Conservation (phyloP, 1,140 invertebrate genomes). For the Drosophila pallidifrons region DNA sequence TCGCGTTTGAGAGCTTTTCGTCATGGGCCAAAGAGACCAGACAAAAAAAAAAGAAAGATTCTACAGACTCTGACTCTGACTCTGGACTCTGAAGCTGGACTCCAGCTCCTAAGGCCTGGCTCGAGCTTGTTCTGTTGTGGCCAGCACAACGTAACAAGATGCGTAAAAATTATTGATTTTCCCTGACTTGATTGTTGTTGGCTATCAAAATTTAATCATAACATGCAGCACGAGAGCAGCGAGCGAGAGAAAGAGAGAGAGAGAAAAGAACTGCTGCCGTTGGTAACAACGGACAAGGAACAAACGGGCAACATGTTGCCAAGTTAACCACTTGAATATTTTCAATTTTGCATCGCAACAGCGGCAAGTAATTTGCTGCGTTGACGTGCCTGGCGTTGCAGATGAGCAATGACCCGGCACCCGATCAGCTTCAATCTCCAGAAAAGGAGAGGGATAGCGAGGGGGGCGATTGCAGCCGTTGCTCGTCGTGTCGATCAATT, state of each 20-base stretch:
- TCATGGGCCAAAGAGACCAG: conserved; percentile 18
- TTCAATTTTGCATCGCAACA: conserved; percentile 79
- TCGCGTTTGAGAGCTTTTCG: conserved; percentile 56
- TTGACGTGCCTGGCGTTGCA: conserved; percentile 81
- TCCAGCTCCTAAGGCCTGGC: conserved; percentile 1
- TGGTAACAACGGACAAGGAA: conserved; percentile 24
- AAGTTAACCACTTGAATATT: conserved; percentile 79
- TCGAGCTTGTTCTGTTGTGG: conserved; percentile 8
- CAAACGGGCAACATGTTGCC: conserved; percentile 70
- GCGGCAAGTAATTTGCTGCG: conserved; percentile 80
- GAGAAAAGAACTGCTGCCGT: conserved; percentile 13
- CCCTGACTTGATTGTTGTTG: conserved; percentile 82
- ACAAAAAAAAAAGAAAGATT: neutral
- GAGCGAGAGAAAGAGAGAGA: neutral
- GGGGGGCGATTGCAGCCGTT: neutral
- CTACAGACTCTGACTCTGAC: neutral
- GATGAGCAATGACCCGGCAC: conserved; percentile 76
- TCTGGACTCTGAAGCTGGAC: neutral
- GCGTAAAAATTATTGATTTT: conserved; percentile 85
- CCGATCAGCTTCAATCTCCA: no score
- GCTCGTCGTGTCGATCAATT: conserved; percentile 81
- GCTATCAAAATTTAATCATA: conserved; percentile 84
- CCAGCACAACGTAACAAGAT: conserved; percentile 75
- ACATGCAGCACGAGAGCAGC: conserved; percentile 57
- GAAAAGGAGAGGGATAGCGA: neutral